These are phyloP conservation scores for Apostichopus leukothele DNA, from an alignment of 53 echinoderm and acorn worm species.

Conservation along the genomic window DNA sequence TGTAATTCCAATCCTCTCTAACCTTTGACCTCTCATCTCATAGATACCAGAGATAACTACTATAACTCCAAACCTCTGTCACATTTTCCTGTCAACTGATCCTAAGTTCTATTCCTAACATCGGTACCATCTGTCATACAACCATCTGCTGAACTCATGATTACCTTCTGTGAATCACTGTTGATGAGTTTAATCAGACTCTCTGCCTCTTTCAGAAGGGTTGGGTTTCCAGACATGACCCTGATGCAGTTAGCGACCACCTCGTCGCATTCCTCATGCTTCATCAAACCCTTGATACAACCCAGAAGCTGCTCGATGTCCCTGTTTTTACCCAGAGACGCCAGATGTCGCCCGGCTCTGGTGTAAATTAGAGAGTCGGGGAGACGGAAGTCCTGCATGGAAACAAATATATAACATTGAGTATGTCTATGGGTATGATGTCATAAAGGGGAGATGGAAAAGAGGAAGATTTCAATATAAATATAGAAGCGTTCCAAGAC, in stretches of 20 bases:
- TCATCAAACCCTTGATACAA: slow-evolving; percentile 64
- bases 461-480: too few species aligned
- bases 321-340: slow-evolving; percentile 69
- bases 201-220: slow-evolving; percentile 80
- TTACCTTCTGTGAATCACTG: slow-evolving; percentile 90
- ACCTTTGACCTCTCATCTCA: too few species aligned
- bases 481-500: too few species aligned
- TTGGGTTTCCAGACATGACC: slow-evolving; percentile 70
- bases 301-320: slow-evolving; percentile 75
- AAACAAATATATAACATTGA: neutral
- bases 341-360: slow-evolving; percentile 74
- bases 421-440: too few species aligned
- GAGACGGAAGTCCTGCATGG: slow-evolving; percentile 77
- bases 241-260: slow-evolving; percentile 77
- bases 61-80: too few species aligned
- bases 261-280: slow-evolving; percentile 81
- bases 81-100: too few species aligned
- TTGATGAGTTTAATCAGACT: slow-evolving; percentile 86
- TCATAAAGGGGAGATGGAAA: too few species aligned
- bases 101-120: neutral
- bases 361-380: slow-evolving; percentile 85
- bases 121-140: neutral
- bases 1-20: too few species aligned
- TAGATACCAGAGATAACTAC: too few species aligned
- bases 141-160: neutral